These are phyloP conservation scores for Accipiter virgatus DNA, from an alignment of 2,113 vertebrate genomes.

Conservation along the genomic window DNA sequence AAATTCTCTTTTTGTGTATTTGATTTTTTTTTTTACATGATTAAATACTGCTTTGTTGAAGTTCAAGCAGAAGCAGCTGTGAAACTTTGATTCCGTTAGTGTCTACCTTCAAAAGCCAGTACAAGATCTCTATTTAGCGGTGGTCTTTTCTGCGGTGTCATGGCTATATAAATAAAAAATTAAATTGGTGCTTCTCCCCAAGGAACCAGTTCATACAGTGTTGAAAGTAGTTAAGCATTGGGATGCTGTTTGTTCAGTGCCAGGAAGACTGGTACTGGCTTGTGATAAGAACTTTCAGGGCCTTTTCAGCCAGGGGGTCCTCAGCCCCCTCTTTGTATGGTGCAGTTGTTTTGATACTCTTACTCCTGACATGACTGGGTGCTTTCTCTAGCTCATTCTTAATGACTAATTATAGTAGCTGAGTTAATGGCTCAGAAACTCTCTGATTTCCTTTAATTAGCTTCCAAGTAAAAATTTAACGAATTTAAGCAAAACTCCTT, in stretches of 20 bases:
- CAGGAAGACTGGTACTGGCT: background rate
- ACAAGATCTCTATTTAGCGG: background rate
- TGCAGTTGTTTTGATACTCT: background rate
- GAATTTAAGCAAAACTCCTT: slow-evolving; percentile 16
- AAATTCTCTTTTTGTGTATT: background rate
- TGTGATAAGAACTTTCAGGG: background rate
- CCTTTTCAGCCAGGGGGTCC: background rate
- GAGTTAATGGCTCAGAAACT: background rate
- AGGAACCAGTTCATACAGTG: background rate
- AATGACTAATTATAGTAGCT: background rate
- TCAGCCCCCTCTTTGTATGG: background rate
- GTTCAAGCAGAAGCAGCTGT: background rate
- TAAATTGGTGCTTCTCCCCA: background rate
- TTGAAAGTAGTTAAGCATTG: background rate
- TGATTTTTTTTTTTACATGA: background rate
- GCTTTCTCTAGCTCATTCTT: background rate
- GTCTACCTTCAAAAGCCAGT: background rate
- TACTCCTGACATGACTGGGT: background rate
- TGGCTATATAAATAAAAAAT: background rate
- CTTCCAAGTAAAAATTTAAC: slow-evolving; percentile 4
- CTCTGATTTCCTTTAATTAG: slow-evolving; percentile 18
- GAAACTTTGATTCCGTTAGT: background rate
- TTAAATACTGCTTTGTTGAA: background rate
- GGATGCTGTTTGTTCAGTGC: background rate
- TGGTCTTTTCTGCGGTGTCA: background rate